Evolutionary conservation across 2,888 invertebrate species (phyloP).

Genomic region (Orthosia gothica): DNA sequence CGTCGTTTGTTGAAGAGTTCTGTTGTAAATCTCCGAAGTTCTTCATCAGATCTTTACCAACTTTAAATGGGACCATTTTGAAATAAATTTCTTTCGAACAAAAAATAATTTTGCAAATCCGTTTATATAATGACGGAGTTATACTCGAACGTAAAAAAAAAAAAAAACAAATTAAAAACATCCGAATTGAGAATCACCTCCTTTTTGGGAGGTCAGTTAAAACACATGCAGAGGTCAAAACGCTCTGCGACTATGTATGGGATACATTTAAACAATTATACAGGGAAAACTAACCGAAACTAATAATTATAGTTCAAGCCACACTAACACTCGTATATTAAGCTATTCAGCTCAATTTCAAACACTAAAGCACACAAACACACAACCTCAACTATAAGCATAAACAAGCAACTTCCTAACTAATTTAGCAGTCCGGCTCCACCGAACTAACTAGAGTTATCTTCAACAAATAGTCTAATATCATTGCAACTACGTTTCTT

Average conservation of each 20-base stretch:
- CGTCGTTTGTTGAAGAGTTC: no score
- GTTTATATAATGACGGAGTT: no score
- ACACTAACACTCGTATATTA: constrained; percentile 5
- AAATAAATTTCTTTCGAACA: no score
- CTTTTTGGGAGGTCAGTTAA: no score
- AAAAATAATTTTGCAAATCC: no score
- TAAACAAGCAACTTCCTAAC: constrained; percentile 55
- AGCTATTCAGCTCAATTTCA: constrained; percentile 53
- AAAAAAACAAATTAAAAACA: no score
- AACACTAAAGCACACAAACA: constrained; percentile 45
- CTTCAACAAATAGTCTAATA: constrained; percentile 48
- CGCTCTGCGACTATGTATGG: not conserved
- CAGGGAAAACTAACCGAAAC: not conserved
- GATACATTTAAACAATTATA: not conserved
- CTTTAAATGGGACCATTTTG: no score
- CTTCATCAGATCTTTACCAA: no score
- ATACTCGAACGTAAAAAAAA: no score
- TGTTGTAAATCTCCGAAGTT: no score
- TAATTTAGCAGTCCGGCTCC: constrained; percentile 45
- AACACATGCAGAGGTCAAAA: not conserved
- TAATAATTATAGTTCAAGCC: constrained; percentile 17
- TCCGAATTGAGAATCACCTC: no score
- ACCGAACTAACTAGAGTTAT: constrained; percentile 48
- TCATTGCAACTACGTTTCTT: constrained; percentile 54
- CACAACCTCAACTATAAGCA: constrained; percentile 38